Base-by-base conservation (phyloP, 2,113 vertebrate species). In the Pelvicachromis taeniatus region DNA sequence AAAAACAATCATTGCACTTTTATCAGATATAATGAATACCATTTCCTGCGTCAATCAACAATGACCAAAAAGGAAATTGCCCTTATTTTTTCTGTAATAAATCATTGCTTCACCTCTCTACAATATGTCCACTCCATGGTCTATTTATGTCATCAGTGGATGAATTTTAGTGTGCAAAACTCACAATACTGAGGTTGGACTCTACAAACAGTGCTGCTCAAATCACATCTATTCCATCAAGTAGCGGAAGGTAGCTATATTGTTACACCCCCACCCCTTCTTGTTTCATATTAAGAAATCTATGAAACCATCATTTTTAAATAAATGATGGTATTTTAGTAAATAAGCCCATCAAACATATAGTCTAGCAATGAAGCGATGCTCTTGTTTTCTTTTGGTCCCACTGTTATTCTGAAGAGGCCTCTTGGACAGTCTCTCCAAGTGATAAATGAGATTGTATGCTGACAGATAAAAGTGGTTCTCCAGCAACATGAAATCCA, bases 401-500 rank as follows among this genome's bases (percentile, higher is more conserved):
- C 26, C 70, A 26, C 54, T 84, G 23, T 78, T 73, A 42, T 86
- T 82, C 55, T 53, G 79, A 58, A 77, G 70, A 82, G 54, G 56
- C 83, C 80, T 86, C 68, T 29, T 82, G 85, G 35, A 50, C 45
- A 23, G 17, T 12, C 45, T 26, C 61, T 50, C 77, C 75, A 6
- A 77, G 19, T 87, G 85, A 89, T 82, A 78, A 92, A 84, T 85
- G 77, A 48, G 61, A 73, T 80, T 63, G 40, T 86, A 63, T 35
- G 82, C 78, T 88, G 86, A 79, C 75, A 87, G 78, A 50, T 92
- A 58, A 91, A 59, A 85, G 86, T 80, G 54, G 85, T 84, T 92
- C 58, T 77, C 50, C 80, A 17, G 50, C 84, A 87, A 84, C 79
- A 58, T 89, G 80, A 88, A 88, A 89, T 82, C 52, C 73, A 87